phyloP scores from a whole-genome alignment of 2,113 vertebrate genomes.

The Pyrgilauda ruficollis region DNA sequence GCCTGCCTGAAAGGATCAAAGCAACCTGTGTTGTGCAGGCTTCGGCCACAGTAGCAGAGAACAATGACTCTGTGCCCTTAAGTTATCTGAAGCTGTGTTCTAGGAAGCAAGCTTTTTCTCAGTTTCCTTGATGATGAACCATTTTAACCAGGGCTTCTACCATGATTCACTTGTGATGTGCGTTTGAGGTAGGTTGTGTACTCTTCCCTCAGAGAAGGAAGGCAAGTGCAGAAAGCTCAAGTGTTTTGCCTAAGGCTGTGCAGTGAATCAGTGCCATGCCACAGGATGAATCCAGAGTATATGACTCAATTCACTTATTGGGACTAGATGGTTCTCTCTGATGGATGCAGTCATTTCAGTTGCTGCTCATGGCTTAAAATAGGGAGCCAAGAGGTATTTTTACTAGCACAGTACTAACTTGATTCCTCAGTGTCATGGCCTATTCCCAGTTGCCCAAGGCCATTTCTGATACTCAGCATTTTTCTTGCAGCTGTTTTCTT shows the following conservation, averaged over 20 bases:
- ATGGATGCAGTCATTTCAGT: not conserved
- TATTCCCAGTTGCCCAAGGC: not conserved
- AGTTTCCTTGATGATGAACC: not conserved
- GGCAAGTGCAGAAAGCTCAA: not conserved
- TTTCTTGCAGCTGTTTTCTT: not conserved
- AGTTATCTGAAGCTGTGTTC: not conserved
- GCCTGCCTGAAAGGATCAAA: conserved; percentile 5
- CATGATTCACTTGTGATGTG: not conserved
- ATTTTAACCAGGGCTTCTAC: not conserved
- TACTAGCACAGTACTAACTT: not conserved
- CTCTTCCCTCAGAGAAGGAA: not conserved
- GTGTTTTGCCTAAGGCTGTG: not conserved
- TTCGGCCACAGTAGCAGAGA: not conserved
- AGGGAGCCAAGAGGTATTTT: not conserved
- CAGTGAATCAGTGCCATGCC: not conserved
- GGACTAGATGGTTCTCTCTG: not conserved
- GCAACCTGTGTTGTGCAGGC: not conserved
- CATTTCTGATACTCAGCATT: not conserved
- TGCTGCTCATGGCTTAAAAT: not conserved
- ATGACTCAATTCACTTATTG: not conserved
- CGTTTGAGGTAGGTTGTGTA: not conserved
- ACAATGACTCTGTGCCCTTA: not conserved
- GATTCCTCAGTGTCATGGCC: not conserved
- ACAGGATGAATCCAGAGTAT: not conserved
- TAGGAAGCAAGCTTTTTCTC: not conserved